Evolutionary conservation across 2,797 vertebrate species (phyloP).

Genomic region (Trichosurus vulpecula): DNA sequence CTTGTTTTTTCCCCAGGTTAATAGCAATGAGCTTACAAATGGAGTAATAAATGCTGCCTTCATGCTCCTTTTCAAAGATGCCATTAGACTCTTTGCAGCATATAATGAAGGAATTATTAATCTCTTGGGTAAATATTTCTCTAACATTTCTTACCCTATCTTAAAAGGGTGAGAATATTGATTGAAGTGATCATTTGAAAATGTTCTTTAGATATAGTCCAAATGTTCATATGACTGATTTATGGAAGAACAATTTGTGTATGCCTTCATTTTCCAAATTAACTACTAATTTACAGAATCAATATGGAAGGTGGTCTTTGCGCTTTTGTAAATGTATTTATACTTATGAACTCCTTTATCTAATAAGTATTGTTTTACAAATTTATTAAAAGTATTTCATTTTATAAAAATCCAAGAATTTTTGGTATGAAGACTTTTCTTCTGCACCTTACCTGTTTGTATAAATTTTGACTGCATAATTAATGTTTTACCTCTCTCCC

Average conservation of each 20-base stretch:
- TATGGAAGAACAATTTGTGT: slow-evolving; percentile 31
- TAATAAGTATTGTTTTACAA: slow-evolving; percentile 19
- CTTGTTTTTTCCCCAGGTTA: slow-evolving; percentile 87
- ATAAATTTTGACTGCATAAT: slow-evolving; percentile 19
- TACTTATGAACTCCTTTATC: slow-evolving; percentile 25
- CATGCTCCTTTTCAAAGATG: slow-evolving; percentile 99
- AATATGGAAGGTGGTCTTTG: slow-evolving; percentile 33
- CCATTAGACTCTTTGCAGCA: slow-evolving; percentile 98
- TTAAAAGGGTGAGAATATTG: slow-evolving; percentile 26
- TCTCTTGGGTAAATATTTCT: slow-evolving; percentile 91
- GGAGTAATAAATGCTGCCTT: slow-evolving; percentile 99
- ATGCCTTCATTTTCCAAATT: not conserved
- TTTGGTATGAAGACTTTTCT: slow-evolving; percentile 34
- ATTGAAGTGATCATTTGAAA: slow-evolving; percentile 48
- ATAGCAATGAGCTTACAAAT: slow-evolving; percentile 99
- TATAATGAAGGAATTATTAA: slow-evolving; percentile 99
- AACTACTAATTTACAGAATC: slow-evolving; percentile 19
- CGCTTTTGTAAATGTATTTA: slow-evolving; percentile 44
- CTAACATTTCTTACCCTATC: slow-evolving; percentile 50
- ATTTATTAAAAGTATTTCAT: slow-evolving; percentile 47
- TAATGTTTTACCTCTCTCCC: not conserved
- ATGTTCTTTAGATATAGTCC: not conserved
- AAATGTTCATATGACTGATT: slow-evolving; percentile 38
- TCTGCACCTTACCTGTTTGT: slow-evolving; percentile 13
- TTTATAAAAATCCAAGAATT: slow-evolving; percentile 27